phyloP scores from a whole-genome alignment of 2,797 vertebrate genomes.

The Dicrostonyx torquatus region DNA sequence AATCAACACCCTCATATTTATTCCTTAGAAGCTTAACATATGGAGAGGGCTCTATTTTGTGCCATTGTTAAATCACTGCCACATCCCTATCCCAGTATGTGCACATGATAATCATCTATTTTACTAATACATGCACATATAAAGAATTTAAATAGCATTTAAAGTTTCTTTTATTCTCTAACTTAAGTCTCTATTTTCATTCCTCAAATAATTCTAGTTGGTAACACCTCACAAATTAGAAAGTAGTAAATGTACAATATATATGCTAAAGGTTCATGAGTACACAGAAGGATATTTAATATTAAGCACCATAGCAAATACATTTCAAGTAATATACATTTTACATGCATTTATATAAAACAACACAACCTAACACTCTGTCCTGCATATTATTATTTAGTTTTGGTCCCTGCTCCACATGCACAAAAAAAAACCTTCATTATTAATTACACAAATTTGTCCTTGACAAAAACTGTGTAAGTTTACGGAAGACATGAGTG shows the following conservation, averaged over 20 bases:
- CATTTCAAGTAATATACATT: slow-evolving; percentile 34
- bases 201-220: slow-evolving; percentile 43
- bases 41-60: slow-evolving; percentile 18
- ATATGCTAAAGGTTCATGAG: background rate
- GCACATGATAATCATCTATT: background rate
- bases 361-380: slow-evolving; percentile 32
- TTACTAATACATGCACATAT: background rate
- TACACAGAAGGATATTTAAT: slow-evolving; percentile 31
- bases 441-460: slow-evolving; percentile 38
- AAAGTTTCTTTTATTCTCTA: slow-evolving; percentile 19
- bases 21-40: slow-evolving; percentile 47
- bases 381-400: background rate
- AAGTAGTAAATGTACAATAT: slow-evolving; percentile 28
- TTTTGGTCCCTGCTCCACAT: background rate
- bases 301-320: slow-evolving; percentile 43
- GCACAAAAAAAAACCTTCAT: background rate
- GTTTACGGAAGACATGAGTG: slow-evolving; percentile 34
- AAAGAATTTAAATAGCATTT: slow-evolving; percentile 15
- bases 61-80: slow-evolving; percentile 3
- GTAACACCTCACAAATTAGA: slow-evolving; percentile 52
- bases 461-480: slow-evolving; percentile 22
- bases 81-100: background rate
- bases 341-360: slow-evolving; percentile 42
- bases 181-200: slow-evolving; percentile 49
- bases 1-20: slow-evolving; percentile 10